Percentiles rank a stretch among this genome's conserved stretches.
Evolutionary conservation across 2,888 invertebrate genomes (phyloP).

Genomic region (Seira sanloemensis): DNA sequence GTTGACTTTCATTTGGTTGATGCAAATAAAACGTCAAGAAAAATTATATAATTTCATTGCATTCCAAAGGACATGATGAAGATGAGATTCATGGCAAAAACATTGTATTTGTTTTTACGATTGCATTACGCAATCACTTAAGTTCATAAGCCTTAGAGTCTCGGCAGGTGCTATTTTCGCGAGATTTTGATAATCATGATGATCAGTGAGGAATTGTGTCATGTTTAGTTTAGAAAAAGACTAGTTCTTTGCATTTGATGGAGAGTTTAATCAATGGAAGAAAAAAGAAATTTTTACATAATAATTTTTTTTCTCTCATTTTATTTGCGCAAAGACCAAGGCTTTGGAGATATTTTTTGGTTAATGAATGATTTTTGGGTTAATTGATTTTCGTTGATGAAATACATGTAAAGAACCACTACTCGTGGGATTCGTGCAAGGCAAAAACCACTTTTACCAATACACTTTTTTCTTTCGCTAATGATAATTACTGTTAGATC

Average conservation of each 20-base stretch:
- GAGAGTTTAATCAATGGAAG: too few relatives aligned
- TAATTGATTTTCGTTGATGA: conserved; percentile 28
- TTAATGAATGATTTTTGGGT: conserved; percentile 20
- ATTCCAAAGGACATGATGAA: too few relatives aligned
- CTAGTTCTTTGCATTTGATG: not conserved
- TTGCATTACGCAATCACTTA: not conserved
- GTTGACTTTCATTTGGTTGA: too few relatives aligned
- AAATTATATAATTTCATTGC: too few relatives aligned
- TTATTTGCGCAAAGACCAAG: not conserved
- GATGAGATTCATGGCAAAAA: not conserved
- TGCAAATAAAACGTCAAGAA: too few relatives aligned
- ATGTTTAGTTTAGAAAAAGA: not conserved
- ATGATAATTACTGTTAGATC: not conserved
- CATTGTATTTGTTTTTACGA: not conserved
- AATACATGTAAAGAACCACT: too few relatives aligned
- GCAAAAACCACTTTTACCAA: too few relatives aligned
- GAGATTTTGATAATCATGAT: not conserved
- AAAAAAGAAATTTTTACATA: not conserved
- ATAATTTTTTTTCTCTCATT: not conserved
- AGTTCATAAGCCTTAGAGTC: not conserved
- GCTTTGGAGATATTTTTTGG: not conserved
- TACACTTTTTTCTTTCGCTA: not conserved
- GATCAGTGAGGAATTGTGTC: too few relatives aligned
- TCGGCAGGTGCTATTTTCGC: conserved; percentile 8
- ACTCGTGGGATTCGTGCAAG: too few relatives aligned